A percentile compares a stretch with the other conserved stretches of the same genome.
Evolutionary conservation across 2,113 vertebrate species (phyloP).

Genomic region (Etheostoma cragini): DNA sequence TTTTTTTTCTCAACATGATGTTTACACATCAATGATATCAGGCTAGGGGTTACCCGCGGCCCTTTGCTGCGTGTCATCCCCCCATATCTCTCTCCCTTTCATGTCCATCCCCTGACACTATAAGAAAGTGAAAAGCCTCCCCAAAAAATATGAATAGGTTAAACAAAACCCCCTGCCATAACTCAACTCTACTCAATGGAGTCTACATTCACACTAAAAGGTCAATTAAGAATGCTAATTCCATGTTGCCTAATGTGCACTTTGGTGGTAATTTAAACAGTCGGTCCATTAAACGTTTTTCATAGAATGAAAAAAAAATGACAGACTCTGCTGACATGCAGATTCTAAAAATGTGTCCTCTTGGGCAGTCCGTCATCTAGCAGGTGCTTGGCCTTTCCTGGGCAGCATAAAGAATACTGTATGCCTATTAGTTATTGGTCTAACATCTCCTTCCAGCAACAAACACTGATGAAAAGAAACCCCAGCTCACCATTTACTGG

Average conservation of each 20-base stretch:
- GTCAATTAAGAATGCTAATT: neutral
- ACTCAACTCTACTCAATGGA: neutral
- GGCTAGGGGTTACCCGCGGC: too few species aligned
- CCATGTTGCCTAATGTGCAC: neutral
- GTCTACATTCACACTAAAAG: neutral
- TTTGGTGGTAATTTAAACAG: neutral
- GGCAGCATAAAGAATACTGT: neutral
- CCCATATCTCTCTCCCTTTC: too few species aligned
- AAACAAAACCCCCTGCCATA: neutral
- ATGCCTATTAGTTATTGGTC: neutral
- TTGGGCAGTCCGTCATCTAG: neutral
- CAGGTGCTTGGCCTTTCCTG: neutral
- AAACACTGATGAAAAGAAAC: neutral
- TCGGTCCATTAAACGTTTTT: neutral
- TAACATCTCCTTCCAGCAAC: neutral
- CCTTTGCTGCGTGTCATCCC: too few species aligned
- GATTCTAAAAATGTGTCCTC: neutral
- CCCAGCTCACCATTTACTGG: neutral
- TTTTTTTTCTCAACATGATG: constrained; percentile 13
- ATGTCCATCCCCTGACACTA: too few species aligned
- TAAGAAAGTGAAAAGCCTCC: too few species aligned
- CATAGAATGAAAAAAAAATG: neutral
- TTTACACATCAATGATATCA: constrained; percentile 7
- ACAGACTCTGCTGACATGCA: neutral
- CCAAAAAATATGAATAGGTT: neutral